Base-by-base conservation (phyloP, 2,113 vertebrate genomes). In the Rallus limicola region DNA sequence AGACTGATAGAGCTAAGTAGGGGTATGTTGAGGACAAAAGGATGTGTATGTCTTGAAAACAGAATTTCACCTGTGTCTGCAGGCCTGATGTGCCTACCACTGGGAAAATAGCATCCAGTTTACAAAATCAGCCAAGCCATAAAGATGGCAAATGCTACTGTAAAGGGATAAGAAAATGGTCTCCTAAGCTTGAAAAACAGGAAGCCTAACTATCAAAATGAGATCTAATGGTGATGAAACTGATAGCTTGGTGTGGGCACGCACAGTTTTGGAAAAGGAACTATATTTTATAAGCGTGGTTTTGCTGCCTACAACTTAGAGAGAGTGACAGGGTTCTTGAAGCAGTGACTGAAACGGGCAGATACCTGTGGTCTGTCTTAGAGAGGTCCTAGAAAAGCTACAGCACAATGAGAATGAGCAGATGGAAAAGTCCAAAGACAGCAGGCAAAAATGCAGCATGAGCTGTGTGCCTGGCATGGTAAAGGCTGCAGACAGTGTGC, bases 171-270 rank as follows among this genome's bases (percentile, higher is more conserved):
- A 50, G 31, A 38, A 52, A 75, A 6, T 56, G n/a, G n/a, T 56
- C 60, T 86, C 65, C 52, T 0, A 4, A 78, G 44, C 55, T 40
- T 93, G 79, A 92, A 88, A 95, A 96, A 91, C 95, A 97, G 88
- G 91, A 95, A 95, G 48, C 29, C 18, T 86, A 31, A 16, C 65
- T 93, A 84, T 86, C 76, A 81, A 75, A 76, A 55, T 38, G 72
- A 68, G 52, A 86, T 88, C 80, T 97, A 90, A 81, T 92, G 64
- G 25, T 77, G 68, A 70, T 93, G 92, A 92, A 86, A 95, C 64
- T 62, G 86, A 86, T 81, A 96, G 68, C 11, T 80, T 70, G 46
- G 25, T 92, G 80, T 86, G 60, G 72, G 86, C 60, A 92, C n/a
- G 46, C 28, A 29, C 13, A 16, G 46, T 92, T 95, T 83, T 93